A percentile compares a stretch with the other conserved stretches of the same genome.
These are phyloP conservation scores for Hormaphis cornu DNA, from an alignment of 1,140 invertebrate species.

Conservation along the genomic window DNA sequence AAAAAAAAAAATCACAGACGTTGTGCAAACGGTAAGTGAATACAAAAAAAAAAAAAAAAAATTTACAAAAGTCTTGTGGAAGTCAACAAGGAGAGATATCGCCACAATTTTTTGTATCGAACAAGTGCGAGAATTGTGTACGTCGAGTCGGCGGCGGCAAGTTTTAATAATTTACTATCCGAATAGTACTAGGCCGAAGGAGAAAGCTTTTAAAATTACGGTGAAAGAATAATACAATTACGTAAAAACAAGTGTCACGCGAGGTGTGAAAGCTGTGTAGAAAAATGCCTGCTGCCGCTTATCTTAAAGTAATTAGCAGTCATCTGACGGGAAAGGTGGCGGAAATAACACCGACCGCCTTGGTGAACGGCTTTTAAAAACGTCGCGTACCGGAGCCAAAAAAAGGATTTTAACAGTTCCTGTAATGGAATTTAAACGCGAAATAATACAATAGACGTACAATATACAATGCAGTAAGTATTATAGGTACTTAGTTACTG, in stretches of 20 bases:
- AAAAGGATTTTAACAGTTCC: background rate
- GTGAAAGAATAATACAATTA: background rate
- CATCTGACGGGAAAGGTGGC: background rate
- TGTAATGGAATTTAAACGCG: conserved; percentile 16
- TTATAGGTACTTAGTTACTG: background rate
- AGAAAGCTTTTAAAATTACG: too few species aligned
- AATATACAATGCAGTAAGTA: background rate
- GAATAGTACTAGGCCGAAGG: too few species aligned
- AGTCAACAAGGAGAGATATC: too few species aligned
- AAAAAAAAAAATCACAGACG: too few species aligned
- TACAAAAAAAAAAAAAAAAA: too few species aligned
- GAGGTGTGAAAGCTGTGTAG: background rate
- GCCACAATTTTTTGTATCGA: too few species aligned
- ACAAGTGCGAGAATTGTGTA: too few species aligned
- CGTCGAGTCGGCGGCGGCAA: too few species aligned
- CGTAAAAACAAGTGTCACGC: background rate
- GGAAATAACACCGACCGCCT: conserved; percentile 5
- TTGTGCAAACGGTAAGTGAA: too few species aligned
- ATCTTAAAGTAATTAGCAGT: conserved; percentile 16
- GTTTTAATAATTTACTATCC: too few species aligned
- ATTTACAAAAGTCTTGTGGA: too few species aligned
- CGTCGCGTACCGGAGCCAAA: background rate
- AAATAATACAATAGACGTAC: conserved; percentile 6
- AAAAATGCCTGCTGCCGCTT: too few species aligned
- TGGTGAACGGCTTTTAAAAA: background rate